Percentiles rank a stretch among this genome's conserved stretches.
These are phyloP conservation scores for Cyprinus carpio DNA, from an alignment of 2,113 vertebrate genomes.

Conservation along the genomic window DNA sequence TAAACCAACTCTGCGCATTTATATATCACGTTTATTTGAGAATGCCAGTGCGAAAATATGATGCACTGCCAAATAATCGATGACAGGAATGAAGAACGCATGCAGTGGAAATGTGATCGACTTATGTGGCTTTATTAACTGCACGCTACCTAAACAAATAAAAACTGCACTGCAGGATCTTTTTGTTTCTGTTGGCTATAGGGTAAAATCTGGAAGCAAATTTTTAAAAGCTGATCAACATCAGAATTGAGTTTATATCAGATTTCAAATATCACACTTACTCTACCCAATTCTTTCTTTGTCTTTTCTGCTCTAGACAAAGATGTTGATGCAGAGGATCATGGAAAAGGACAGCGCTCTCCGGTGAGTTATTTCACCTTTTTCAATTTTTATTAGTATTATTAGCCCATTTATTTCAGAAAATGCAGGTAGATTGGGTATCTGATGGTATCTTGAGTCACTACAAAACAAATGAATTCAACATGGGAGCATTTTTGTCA, in stretches of 20 bases:
- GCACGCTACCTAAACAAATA: neutral
- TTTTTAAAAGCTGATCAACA: neutral
- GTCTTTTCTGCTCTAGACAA: conserved; percentile 16
- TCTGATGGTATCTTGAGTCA: neutral
- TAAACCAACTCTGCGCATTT: neutral
- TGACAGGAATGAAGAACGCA: neutral
- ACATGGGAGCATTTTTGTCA: neutral
- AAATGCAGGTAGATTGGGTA: neutral
- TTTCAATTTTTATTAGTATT: neutral
- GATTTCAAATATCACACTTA: neutral
- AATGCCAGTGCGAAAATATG: neutral
- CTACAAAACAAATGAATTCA: neutral
- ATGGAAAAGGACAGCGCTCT: conserved; percentile 11
- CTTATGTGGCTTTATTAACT: neutral
- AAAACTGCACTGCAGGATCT: neutral
- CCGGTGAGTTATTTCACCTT: conserved; percentile 51
- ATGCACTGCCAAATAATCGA: neutral
- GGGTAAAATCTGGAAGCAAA: neutral
- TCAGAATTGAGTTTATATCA: neutral
- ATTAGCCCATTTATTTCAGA: no score
- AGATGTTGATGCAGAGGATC: neutral
- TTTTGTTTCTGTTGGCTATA: neutral
- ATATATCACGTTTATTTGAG: neutral
- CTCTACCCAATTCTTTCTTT: neutral
- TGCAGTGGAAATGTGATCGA: no score